Evolutionary conservation across 2,113 vertebrate genomes (phyloP).

Genomic region (Cebus imitator): DNA sequence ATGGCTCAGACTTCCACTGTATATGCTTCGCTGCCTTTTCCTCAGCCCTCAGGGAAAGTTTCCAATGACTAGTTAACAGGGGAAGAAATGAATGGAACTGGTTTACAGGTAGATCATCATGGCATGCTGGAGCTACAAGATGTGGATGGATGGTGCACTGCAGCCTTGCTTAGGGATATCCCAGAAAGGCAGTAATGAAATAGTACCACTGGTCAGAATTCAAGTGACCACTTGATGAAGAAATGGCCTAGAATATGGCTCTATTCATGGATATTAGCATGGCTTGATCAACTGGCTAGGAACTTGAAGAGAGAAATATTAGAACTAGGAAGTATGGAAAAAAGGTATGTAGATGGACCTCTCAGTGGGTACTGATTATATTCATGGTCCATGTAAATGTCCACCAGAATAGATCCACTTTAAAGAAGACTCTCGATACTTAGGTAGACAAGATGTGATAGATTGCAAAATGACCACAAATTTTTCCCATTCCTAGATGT

Average conservation of each 20-base stretch:
- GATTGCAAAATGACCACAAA: neutral
- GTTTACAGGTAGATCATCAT: neutral
- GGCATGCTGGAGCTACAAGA: neutral
- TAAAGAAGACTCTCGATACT: neutral
- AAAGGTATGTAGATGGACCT: neutral
- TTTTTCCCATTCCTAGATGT: neutral
- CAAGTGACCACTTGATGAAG: neutral
- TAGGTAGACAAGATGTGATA: neutral
- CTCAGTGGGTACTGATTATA: neutral
- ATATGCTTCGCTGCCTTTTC: neutral
- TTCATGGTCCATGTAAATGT: neutral
- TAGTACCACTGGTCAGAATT: neutral
- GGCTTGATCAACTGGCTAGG: neutral
- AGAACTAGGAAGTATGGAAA: neutral
- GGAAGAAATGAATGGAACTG: neutral
- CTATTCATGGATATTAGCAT: neutral
- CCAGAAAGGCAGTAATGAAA: neutral
- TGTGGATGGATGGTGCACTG: neutral
- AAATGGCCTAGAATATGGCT: neutral
- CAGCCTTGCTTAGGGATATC: neutral
- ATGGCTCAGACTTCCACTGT: neutral
- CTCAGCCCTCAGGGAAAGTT: neutral
- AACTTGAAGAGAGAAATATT: neutral
- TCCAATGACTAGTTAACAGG: neutral
- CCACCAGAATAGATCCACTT: neutral